Percentiles rank a stretch among this genome's conserved stretches.
Conservation (phyloP, 2,888 invertebrate genomes). For the Plagodis pulveraria region DNA sequence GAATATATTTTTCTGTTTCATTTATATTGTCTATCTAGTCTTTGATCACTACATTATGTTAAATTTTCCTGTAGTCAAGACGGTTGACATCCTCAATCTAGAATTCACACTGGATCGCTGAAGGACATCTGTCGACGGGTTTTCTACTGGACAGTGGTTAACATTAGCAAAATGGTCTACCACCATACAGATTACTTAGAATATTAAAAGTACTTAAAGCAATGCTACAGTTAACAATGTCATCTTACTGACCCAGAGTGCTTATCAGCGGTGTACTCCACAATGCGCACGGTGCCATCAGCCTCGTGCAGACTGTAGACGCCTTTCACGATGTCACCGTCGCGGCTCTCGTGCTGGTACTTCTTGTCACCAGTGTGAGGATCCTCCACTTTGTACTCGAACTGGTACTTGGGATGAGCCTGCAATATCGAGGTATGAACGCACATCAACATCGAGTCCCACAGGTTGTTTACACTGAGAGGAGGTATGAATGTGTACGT, state of each 20-base stretch:
- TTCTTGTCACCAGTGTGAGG: slow-evolving; percentile 84
- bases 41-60: background rate
- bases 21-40: background rate
- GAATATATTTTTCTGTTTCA: background rate
- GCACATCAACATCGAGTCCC: background rate
- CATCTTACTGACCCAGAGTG: slow-evolving; percentile 61
- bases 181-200: background rate
- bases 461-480: background rate
- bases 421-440: background rate
- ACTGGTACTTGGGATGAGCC: slow-evolving; percentile 27
- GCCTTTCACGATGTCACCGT: slow-evolving; percentile 72
- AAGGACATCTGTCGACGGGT: no score
- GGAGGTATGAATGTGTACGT: slow-evolving; percentile 13
- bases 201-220: background rate
- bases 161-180: background rate
- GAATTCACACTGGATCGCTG: background rate
- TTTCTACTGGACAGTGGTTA: background rate
- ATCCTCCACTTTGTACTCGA: slow-evolving; percentile 71
- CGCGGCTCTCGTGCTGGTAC: slow-evolving; percentile 75
- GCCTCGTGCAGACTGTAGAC: slow-evolving; percentile 71
- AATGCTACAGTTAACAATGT: background rate
- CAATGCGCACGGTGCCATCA: slow-evolving; percentile 75
- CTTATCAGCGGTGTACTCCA: slow-evolving; percentile 78
- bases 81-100: background rate
- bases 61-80: background rate